Base-by-base conservation (phyloP, 2,888 invertebrate species). In the Hirtodrosophila duncani region DNA sequence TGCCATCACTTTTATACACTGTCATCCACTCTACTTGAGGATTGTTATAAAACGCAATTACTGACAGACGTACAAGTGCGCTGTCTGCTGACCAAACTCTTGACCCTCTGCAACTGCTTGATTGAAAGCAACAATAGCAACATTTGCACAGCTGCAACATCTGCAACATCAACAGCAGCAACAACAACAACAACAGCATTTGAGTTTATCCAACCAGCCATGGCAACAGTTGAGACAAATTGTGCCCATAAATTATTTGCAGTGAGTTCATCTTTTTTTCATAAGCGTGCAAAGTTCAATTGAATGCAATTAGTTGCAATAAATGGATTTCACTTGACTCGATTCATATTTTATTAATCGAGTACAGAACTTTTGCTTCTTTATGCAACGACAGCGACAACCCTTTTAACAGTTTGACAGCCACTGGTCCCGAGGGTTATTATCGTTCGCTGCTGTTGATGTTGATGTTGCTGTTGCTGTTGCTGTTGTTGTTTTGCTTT, bases 291-390 rank as follows among this genome's bases (percentile, higher is more conserved):
- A 43, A 38, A 42, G 63, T 50, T 63, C 58, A 77, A 70, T 67
- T 75, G 72, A 44, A 55, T 58, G 68, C 68, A 77, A 77, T 70
- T 70, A 77, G 68, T 46, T 58, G 72, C 57, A 64, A 53, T 58
- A 61, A 77, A 63, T 51, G 55, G 34, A 64, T 62, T 61, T 67
- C 38, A 37, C 51, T 46, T 34, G 38, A 33, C 20, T 10, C 17
- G n/a, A n/a, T 38, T 38, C 43, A 55, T 53, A 58, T 71, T 57
- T 65, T 63, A 61, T 68, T 38, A 46, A 50, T 30, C 20, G 4
- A 5, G 20, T 7, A 20, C 20, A 37, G 18, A 30, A 48, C 16
- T 51, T 24, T 27, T 20, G 24, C 33, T 48, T 38, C 30, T 51
- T 61, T 59, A 36, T 43, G 42, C 59, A 62, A 41, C 58, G n/a